phyloP scores from a whole-genome alignment of 2,113 vertebrate genomes.

The Nestor notabilis region DNA sequence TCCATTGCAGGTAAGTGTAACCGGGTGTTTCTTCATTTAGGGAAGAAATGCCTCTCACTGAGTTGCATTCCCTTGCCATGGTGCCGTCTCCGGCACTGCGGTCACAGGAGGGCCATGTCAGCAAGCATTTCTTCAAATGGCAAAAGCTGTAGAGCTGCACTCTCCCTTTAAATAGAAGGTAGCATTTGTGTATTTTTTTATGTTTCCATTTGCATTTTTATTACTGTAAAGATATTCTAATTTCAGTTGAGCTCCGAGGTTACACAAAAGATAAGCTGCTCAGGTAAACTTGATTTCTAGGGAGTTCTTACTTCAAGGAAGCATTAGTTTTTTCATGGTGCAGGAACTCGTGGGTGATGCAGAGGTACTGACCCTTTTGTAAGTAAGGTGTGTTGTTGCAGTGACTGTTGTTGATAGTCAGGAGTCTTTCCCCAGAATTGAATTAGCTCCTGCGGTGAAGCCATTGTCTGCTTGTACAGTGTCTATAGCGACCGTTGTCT shows the following conservation, averaged over 20 bases:
- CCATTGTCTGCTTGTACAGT: fast-evolving
- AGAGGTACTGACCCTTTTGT: background rate
- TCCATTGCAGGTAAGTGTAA: background rate
- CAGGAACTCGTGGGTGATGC: background rate
- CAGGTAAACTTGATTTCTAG: background rate
- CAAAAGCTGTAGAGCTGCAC: background rate
- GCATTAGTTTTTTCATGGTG: background rate
- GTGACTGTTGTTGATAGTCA: background rate
- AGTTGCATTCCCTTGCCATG: background rate
- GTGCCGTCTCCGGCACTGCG: fast-evolving
- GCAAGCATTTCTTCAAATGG: background rate
- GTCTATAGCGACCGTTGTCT: background rate
- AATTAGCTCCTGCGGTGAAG: background rate
- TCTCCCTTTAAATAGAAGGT: background rate
- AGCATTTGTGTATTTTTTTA: background rate
- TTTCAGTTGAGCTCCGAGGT: background rate
- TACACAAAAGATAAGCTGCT: background rate
- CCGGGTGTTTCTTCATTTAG: background rate
- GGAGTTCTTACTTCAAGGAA: background rate
- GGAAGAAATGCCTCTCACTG: background rate
- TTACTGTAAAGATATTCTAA: background rate
- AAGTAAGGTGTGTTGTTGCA: background rate
- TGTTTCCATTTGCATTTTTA: background rate
- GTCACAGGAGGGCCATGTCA: fast-evolving
- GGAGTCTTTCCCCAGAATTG: background rate